Base-by-base conservation (phyloP, 2,888 invertebrate genomes). In the Norana najaformis region DNA sequence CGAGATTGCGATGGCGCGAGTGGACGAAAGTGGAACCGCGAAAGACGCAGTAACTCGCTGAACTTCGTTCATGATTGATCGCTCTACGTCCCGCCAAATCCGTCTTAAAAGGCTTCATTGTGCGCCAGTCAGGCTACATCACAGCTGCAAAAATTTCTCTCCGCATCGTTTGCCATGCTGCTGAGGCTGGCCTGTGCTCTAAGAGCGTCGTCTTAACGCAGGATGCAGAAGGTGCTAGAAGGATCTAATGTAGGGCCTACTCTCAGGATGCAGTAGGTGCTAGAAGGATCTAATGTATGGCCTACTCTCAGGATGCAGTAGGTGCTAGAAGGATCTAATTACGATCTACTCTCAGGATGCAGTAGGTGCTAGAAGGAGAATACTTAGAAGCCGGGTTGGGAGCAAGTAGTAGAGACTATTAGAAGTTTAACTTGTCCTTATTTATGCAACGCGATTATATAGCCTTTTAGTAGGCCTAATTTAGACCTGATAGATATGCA, bases 21-120 rank as follows among this genome's bases (percentile, higher is more conserved):
- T 8, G 30, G 69, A 69, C 69, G 69, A n/a, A 69, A 69, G n/a
- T 69, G 30, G 11, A n/a, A n/a, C n/a, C n/a, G 30, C 69, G 69
- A n/a, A 53, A 53, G 53, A 53, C 11, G 53, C 53, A 30, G 6
- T 69, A 69, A n/a, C 8, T n/a, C 16, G 69, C n/a, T n/a, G 30
- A 30, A 69, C 30, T 69, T 69, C 8, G 69, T 30, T n/a, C 16
- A 8, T 69, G 69, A 69, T 69, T 69, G 69, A 69, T 69, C 69
- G 69, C n/a, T 13, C n/a, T 6, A n/a, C n/a, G 69, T 16, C 11
- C 18, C 30, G 16, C 69, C 30, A 69, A 69, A 69, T 69, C 69
- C 69, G 69, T 69, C 69, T 69, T 69, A 69, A 69, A 69, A 69
- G 69, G n/a, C 69, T n/a, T 69, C 69, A 69, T 69, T 69, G 69